Conservation (phyloP, 92 coral and sea anemone genomes). For the Actinostola sp. region DNA sequence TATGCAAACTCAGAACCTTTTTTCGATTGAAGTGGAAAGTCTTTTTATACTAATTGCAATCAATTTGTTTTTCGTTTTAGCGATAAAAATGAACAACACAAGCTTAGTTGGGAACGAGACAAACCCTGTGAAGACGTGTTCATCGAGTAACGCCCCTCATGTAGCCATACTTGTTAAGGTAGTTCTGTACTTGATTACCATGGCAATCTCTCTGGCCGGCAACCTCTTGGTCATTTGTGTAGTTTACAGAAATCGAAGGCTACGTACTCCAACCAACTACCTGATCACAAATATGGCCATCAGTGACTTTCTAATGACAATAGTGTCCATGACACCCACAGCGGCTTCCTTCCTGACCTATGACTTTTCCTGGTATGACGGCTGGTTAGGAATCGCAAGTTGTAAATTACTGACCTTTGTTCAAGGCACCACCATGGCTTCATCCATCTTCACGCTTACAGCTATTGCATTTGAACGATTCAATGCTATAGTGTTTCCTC, state of each 20-base stretch:
- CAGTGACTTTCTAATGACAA: slow-evolving; percentile 65
- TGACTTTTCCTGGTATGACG: slow-evolving; percentile 29
- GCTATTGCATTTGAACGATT: slow-evolving; percentile 68
- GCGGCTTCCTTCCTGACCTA: slow-evolving; percentile 5
- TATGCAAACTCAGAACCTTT: no score
- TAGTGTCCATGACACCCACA: slow-evolving; percentile 48
- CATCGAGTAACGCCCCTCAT: background rate
- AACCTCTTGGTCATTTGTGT: slow-evolving; percentile 57
- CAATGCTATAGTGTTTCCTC: slow-evolving; percentile 65
- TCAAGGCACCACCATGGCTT: slow-evolving; percentile 59
- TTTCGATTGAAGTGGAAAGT: no score
- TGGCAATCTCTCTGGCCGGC: slow-evolving; percentile 55
- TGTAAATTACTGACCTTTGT: slow-evolving; percentile 48
- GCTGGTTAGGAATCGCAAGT: slow-evolving; percentile 42
- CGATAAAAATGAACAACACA: slow-evolving; percentile 23
- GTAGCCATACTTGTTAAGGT: slow-evolving; percentile 24
- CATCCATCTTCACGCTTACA: slow-evolving; percentile 69
- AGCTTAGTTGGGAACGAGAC: background rate
- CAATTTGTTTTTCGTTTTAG: no score
- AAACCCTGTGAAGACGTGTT: background rate
- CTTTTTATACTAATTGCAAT: no score
- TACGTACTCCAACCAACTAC: slow-evolving; percentile 66
- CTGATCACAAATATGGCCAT: slow-evolving; percentile 71
- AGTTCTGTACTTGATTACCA: slow-evolving; percentile 38
- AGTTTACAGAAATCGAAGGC: slow-evolving; percentile 47